Percentiles rank a stretch among this genome's conserved stretches.
Evolutionary conservation across 2,888 invertebrate species (phyloP).

Genomic region (Hipparchia semele): DNA sequence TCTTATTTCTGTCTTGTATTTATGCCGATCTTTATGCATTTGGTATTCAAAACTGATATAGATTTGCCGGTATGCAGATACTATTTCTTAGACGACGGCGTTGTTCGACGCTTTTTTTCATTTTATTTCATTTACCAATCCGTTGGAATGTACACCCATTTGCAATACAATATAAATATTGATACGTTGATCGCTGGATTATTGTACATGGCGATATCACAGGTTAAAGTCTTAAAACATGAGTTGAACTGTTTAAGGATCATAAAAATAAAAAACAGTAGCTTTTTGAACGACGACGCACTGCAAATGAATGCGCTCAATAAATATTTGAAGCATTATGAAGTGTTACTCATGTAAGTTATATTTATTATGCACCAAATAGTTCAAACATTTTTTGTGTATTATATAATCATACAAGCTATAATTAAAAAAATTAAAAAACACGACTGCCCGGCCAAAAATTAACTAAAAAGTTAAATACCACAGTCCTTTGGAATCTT

Average conservation of each 20-base stretch:
- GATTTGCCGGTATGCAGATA: conserved; percentile 67
- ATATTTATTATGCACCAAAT: too few species aligned
- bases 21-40: conserved; percentile 51
- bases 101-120: conserved; percentile 52
- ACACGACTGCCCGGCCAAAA: too few species aligned
- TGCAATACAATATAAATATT: conserved; percentile 63
- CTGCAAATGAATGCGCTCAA: conserved; percentile 43
- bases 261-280: conserved; percentile 36
- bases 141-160: conserved; percentile 63
- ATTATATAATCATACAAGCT: too few species aligned
- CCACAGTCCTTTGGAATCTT: too few species aligned
- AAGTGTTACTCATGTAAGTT: conserved; percentile 56
- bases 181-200: conserved; percentile 65
- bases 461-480: too few species aligned
- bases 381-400: too few species aligned
- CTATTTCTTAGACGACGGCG: conserved; percentile 61
- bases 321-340: conserved; percentile 56
- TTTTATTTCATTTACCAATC: conserved; percentile 62
- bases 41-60: conserved; percentile 49
- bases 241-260: conserved; percentile 53
- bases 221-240: conserved; percentile 57
- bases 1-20: conserved; percentile 52
- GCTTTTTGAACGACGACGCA: conserved; percentile 39
- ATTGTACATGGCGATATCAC: conserved; percentile 55
- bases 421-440: too few species aligned